Conservation (phyloP, 2,797 vertebrate species). For the Pseudocheirus occidentalis region DNA sequence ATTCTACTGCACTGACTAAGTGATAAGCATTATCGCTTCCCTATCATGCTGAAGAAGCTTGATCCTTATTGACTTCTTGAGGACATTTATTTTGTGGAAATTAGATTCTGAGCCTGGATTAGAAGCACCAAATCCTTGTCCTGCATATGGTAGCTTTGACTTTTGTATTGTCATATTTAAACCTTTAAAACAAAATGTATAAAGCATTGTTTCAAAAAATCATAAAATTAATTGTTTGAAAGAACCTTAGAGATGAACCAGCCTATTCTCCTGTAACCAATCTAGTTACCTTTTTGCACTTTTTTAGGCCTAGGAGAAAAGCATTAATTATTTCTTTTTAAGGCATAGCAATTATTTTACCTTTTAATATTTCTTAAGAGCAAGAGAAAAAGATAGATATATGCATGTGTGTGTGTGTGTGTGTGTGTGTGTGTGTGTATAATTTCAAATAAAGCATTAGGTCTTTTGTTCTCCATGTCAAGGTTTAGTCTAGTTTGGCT, state of each 20-base stretch:
- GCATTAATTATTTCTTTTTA: slow-evolving; percentile 60
- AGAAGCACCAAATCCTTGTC: not conserved
- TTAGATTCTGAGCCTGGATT: not conserved
- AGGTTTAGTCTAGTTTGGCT: not conserved
- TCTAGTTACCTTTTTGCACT: not conserved
- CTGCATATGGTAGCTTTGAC: not conserved
- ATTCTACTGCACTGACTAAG: slow-evolving; percentile 33
- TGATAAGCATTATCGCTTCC: slow-evolving; percentile 45
- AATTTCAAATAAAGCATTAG: slow-evolving; percentile 49
- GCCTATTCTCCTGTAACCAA: not conserved
- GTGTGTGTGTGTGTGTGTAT: too few species aligned
- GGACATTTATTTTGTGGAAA: not conserved
- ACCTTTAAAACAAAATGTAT: slow-evolving; percentile 47
- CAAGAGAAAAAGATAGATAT: not conserved
- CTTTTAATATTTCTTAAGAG: slow-evolving; percentile 11
- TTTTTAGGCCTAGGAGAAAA: not conserved
- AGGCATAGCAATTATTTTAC: not conserved
- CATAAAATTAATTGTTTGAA: not conserved
- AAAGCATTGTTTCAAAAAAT: not conserved
- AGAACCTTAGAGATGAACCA: not conserved
- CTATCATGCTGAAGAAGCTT: slow-evolving; percentile 35
- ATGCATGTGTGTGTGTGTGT: too few species aligned
- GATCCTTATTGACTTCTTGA: not conserved
- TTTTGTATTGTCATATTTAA: not conserved
- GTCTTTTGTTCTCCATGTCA: not conserved